phyloP scores from a whole-genome alignment of 2,113 vertebrate species.

The Dissostichus mawsoni region DNA sequence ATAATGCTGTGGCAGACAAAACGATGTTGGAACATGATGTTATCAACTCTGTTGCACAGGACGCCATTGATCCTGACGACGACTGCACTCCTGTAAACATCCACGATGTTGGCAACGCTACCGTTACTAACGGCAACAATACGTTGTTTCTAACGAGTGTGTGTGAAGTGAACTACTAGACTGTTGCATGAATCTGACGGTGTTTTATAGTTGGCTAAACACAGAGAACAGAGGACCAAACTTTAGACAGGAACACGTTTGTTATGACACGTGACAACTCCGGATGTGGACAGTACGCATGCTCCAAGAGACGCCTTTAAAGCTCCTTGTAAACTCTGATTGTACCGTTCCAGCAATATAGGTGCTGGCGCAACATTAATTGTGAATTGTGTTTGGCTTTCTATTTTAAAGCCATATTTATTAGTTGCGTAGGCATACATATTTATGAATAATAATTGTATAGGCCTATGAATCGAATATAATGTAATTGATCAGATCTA shows the following conservation, averaged over 20 bases:
- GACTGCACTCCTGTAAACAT: neutral
- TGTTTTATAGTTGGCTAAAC: neutral
- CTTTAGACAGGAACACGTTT: conserved; percentile 38
- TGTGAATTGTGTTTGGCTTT: too few species aligned
- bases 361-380: too few species aligned
- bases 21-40: conserved; percentile 59
- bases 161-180: neutral
- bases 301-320: conserved; percentile 30
- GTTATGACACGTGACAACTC: conserved; percentile 72
- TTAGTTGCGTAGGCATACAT: too few species aligned
- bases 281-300: conserved; percentile 62
- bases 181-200: neutral
- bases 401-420: too few species aligned
- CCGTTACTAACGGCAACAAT: neutral
- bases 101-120: neutral
- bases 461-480: too few species aligned
- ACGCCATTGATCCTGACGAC: conserved; percentile 67
- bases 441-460: too few species aligned
- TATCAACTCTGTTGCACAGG: conserved; percentile 43
- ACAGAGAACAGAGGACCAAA: neutral
- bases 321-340: fast-evolving
- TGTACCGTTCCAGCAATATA: neutral
- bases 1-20: conserved; percentile 67
- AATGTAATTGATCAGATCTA: too few species aligned
- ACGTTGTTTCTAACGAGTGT: neutral